These are phyloP conservation scores for Papio anubis DNA, from an alignment of 2,113 vertebrate species.

Conservation along the genomic window DNA sequence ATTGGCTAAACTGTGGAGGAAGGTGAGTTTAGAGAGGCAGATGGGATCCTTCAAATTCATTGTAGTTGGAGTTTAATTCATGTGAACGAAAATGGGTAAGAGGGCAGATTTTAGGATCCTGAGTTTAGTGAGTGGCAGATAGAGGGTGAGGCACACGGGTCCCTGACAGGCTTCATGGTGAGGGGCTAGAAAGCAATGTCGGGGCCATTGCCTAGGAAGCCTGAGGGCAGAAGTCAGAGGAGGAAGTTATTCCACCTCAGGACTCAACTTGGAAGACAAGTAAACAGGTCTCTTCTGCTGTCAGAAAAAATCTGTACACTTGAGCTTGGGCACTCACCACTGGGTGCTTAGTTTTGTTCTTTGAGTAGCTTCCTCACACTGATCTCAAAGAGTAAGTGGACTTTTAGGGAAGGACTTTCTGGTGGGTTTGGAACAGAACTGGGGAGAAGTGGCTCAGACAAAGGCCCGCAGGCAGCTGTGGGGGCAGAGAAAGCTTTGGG, in stretches of 20 bases:
- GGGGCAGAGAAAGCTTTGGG: background rate
- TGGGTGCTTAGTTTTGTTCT: background rate
- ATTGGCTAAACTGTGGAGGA: background rate
- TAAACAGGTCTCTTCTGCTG: background rate
- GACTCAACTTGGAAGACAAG: background rate
- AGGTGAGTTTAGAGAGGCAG: background rate
- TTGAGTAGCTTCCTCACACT: background rate
- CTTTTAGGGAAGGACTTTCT: background rate
- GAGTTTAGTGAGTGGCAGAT: too few species aligned
- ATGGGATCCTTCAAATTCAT: background rate
- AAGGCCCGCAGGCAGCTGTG: background rate
- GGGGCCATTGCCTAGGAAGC: background rate
- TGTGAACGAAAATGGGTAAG: background rate
- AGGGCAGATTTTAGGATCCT: background rate
- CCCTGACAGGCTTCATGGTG: background rate
- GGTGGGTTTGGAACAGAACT: background rate
- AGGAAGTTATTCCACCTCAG: background rate
- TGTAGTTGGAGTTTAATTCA: background rate
- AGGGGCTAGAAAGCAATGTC: background rate
- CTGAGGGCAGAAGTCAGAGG: background rate
- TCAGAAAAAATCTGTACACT: background rate
- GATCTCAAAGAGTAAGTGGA: background rate
- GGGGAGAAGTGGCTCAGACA: background rate
- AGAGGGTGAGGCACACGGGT: background rate
- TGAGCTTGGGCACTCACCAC: background rate